Evolutionary conservation across 2,113 vertebrate species (phyloP), one percentile per base, ranked within the genome.

Genomic region (Synchiropus splendidus): DNA sequence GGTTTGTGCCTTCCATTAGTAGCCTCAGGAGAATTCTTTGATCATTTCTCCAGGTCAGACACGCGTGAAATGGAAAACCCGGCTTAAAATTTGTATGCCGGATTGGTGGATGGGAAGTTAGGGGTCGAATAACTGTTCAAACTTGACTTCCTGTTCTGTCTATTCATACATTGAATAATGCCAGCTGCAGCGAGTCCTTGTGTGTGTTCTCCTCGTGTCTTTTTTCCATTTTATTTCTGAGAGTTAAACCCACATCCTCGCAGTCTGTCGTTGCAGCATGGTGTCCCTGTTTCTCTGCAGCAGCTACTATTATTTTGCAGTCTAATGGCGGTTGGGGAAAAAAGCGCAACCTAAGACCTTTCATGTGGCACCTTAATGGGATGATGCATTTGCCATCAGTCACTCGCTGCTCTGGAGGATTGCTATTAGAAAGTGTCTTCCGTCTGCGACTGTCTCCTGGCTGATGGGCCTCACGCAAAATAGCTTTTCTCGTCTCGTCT

Each of bases 1-100:
- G 94, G 94, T 96, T 55, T 83, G 82, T 83, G 82, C 67, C 36
- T 12, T 42, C 14, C 12, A 42, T 53, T 55, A 30, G 27, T 27
- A 42, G 21, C 14, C 42, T 32, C 18, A 3, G 13, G n/a, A 36
- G 5, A 9, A 6, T 36, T 8, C 10, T 6, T 36, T 36, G 13
- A 14, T 2, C 5, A 36, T 14, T 14, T 36, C n/a, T 40, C 18
- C 43, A 39, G 43, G 36, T 39, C 39, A 42, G 12, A n/a, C 42
- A 45, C 8, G n/a, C 49, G 59, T 61, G 14, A 54, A 40, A 41
- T 31, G 16, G 31, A 17, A 52, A 51, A 51, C n/a, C n/a, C n/a
- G n/a, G n/a, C n/a, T n/a, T n/a, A n/a, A n/a, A n/a, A n/a, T n/a
- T n/a, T n/a, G n/a, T n/a, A n/a, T 8, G 8, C 21, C 21, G 8